Base-by-base conservation (phyloP, 1,140 invertebrate species). In the Drosophila navojoa region DNA sequence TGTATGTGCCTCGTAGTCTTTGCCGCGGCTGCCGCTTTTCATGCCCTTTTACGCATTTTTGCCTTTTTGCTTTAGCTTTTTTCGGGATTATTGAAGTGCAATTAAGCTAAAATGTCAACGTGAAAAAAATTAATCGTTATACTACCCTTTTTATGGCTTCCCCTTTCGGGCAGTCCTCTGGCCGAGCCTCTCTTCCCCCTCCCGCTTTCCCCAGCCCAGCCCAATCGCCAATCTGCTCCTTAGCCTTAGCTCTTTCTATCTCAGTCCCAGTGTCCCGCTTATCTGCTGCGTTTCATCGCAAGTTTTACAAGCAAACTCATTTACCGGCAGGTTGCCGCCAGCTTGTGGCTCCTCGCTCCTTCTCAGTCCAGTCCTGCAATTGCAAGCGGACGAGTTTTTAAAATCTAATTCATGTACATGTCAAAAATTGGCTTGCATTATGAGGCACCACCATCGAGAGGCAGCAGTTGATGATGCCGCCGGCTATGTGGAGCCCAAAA, bases 71-170 rank as follows among this genome's bases (percentile, higher is more conserved):
- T 61, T 72, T 71, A 44, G 61, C 68, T 87, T 87, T 86, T 87
- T 90, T 90, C 80, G 85, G 84, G 84, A 90, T 90, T 90, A 90
- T 90, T 90, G 87, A 90, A 90, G 87, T 90, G 87, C 87, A 90
- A 90, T 90, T 90, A 90, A 90, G 87, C 87, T 80, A 90, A 90
- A 89, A 89, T 89, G 84, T 89, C 84, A 89, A 89, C 84, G 84
- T 80, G 84, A 78, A 89, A 89, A 89, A 89, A 89, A 89, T 89
- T 89, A 89, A 89, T 89, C 84, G 84, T 89, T 89, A 89, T 89
- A 89, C 85, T 89, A 75, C 85, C 80, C 84, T 90, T 89, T 89
- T 89, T 89, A 89, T 89, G 84, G 84, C 70, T 76, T 76, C 78
- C 78, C 74, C 79, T 68, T 61, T 11, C n/a, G 19, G 19, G 19